These are phyloP conservation scores for Thunnus albacares DNA, from an alignment of 2,797 vertebrate species.

Conservation along the genomic window DNA sequence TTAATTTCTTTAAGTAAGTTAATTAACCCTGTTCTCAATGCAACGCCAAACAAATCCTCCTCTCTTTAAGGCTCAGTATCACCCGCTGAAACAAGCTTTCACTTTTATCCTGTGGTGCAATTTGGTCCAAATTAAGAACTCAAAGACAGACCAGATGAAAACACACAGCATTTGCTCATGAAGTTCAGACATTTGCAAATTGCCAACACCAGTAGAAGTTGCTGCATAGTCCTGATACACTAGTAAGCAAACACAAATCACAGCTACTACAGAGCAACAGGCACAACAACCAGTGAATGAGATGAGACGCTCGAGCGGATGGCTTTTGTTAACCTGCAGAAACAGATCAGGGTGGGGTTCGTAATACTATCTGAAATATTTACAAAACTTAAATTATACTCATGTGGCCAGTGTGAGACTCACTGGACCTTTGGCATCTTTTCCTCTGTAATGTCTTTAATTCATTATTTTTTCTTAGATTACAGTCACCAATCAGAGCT, in stretches of 20 bases:
- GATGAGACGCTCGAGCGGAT: conserved; percentile 69
- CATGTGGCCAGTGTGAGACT: conserved; percentile 20
- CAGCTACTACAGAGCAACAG: conserved; percentile 86
- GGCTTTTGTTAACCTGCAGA: conserved; percentile 71
- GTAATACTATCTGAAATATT: conserved; percentile 66
- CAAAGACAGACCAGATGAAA: conserved; percentile 53
- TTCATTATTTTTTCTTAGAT: conserved; percentile 27
- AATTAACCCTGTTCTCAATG: conserved; percentile 64
- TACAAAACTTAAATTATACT: conserved; percentile 64
- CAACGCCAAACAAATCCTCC: conserved; percentile 21
- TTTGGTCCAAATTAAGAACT: conserved; percentile 59
- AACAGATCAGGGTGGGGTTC: conserved; percentile 52
- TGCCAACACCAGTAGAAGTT: conserved; percentile 84
- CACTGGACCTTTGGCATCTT: conserved; percentile 37
- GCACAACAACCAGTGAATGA: conserved; percentile 84
- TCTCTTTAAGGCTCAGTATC: conserved; percentile 69
- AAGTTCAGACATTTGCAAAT: conserved; percentile 52
- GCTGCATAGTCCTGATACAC: conserved; percentile 86
- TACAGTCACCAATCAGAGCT: conserved; percentile 50
- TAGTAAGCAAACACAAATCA: conserved; percentile 85
- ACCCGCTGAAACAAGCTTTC: conserved; percentile 31
- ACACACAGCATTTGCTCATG: conserved; percentile 32
- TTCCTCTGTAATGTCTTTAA: conserved; percentile 39
- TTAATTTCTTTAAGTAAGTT: conserved; percentile 29
- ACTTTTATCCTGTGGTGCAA: conserved; percentile 28